A percentile compares a stretch with the other conserved stretches of the same genome.
phyloP scores from a whole-genome alignment of 2,113 vertebrate genomes.

The Tretioscincus oriximinensis region DNA sequence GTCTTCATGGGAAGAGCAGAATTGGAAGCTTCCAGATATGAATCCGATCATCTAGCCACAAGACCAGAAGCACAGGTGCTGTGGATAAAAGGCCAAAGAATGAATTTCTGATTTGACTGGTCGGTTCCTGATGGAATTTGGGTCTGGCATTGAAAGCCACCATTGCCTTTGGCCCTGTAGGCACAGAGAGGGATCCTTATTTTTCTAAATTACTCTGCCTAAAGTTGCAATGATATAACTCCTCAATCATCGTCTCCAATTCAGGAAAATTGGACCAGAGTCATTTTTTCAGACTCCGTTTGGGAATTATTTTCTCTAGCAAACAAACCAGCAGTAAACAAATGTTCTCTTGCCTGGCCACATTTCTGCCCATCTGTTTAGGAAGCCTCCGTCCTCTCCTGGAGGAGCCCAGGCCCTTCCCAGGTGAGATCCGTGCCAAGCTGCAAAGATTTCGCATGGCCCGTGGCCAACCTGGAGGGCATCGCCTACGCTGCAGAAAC shows the following conservation, averaged over 20 bases:
- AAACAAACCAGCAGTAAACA: constrained; percentile 72
- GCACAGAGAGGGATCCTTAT: constrained; percentile 60
- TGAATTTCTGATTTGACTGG: constrained; percentile 33
- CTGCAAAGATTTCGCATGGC: constrained; percentile 51
- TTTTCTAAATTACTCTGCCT: constrained; percentile 68
- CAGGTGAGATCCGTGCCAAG: constrained; percentile 44
- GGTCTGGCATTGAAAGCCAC: constrained; percentile 51
- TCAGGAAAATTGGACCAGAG: constrained; percentile 62
- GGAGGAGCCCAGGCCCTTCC: constrained; percentile 54
- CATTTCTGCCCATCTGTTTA: constrained; percentile 61
- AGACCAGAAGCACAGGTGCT: not conserved
- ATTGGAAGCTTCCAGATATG: not conserved
- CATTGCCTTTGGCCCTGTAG: constrained; percentile 55
- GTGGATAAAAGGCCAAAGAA: constrained; percentile 43
- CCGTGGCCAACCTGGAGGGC: constrained; percentile 49
- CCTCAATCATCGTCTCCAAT: constrained; percentile 52
- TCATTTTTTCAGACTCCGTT: constrained; percentile 64
- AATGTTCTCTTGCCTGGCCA: constrained; percentile 71
- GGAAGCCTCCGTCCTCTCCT: constrained; percentile 53
- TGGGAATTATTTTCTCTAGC: constrained; percentile 67
- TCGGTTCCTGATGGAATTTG: constrained; percentile 53
- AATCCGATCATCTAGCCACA: not conserved
- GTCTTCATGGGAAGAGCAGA: too few species aligned
- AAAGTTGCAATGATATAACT: constrained; percentile 60
- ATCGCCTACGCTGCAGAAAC: constrained; percentile 36